Conservation (phyloP, 2,888 invertebrate species). For the Drosophila nr. perissopoda region DNA sequence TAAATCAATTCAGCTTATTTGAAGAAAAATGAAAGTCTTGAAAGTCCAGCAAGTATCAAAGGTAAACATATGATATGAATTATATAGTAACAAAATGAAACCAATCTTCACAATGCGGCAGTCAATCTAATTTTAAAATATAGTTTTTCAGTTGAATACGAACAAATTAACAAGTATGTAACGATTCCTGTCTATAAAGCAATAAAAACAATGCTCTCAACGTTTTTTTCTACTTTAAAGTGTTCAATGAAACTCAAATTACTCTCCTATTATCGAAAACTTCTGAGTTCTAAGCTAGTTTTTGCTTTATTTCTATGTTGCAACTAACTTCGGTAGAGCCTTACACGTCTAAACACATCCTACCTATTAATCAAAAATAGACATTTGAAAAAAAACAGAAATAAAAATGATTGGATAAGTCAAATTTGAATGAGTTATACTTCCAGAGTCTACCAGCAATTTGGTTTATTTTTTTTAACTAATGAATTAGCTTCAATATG, state of each 20-base stretch:
- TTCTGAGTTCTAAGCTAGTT: neutral
- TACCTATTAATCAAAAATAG: neutral
- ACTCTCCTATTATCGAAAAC: neutral
- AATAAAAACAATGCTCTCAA: neutral
- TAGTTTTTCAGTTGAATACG: neutral
- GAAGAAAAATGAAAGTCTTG: neutral
- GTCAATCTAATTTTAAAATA: neutral
- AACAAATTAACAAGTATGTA: too few species aligned
- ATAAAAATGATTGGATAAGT: neutral
- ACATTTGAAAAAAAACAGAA: neutral
- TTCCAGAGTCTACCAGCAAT: neutral
- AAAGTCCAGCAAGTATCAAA: neutral
- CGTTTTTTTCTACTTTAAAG: neutral
- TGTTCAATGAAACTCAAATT: neutral
- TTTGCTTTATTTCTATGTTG: neutral
- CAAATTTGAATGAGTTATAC: neutral
- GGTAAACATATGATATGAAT: neutral
- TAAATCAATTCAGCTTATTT: slow-evolving; percentile 2
- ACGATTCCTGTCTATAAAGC: neutral
- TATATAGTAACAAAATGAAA: neutral
- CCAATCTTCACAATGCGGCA: neutral
- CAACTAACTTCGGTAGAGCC: neutral
- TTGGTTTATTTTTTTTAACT: neutral
- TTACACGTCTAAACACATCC: neutral
- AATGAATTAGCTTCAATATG: neutral